Conservation (phyloP, 2,797 vertebrate species). For the Pyrrhura leucotis region DNA sequence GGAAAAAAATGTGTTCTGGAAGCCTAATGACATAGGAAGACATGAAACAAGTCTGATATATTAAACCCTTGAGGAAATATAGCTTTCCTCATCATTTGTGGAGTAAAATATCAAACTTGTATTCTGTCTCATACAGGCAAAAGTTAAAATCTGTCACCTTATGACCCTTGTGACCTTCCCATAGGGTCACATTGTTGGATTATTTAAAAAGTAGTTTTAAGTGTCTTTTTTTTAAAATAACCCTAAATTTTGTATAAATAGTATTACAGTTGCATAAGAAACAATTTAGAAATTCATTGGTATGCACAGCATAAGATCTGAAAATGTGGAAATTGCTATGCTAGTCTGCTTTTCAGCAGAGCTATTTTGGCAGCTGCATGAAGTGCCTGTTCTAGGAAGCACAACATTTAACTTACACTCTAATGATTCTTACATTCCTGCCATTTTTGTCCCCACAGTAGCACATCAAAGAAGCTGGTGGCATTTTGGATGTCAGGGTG, state of each 20-base stretch:
- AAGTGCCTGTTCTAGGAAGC: conserved; percentile 22
- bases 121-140: not conserved
- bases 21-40: not conserved
- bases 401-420: not conserved
- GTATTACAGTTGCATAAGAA: not conserved
- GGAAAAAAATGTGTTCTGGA: not conserved
- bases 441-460: conserved; percentile 29
- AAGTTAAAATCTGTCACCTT: not conserved
- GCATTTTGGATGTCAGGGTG: conserved; percentile 15
- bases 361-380: conserved; percentile 17
- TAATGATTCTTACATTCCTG: conserved; percentile 22
- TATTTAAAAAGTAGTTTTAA: not conserved
- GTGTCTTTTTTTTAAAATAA: not conserved
- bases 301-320: not conserved
- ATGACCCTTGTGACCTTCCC: not conserved
- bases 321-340: conserved; percentile 36
- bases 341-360: conserved; percentile 4
- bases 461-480: conserved; percentile 14
- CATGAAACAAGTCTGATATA: not conserved
- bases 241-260: not conserved
- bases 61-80: not conserved
- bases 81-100: not conserved
- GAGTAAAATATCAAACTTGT: not conserved
- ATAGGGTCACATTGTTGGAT: not conserved
- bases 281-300: not conserved